These are phyloP conservation scores for Rhinoderma darwinii DNA, from an alignment of 2,113 vertebrate species.

Conservation along the genomic window DNA sequence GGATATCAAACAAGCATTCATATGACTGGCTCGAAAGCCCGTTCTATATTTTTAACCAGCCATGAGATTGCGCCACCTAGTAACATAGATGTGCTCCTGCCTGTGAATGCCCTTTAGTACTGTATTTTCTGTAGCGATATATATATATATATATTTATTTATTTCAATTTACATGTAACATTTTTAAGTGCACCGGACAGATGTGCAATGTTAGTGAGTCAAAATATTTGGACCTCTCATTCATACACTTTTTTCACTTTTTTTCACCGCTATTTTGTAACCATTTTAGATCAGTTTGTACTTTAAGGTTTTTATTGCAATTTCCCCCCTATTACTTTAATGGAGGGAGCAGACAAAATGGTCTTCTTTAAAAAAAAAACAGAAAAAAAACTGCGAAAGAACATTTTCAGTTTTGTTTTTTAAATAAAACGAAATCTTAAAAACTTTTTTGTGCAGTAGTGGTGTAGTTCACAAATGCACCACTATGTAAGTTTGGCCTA, in stretches of 20 bases:
- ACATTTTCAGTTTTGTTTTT: too few species aligned
- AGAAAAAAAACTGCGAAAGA: too few species aligned
- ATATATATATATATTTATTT: background rate
- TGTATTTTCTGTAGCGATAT: background rate
- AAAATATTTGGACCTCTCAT: background rate
- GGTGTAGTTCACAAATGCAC: background rate
- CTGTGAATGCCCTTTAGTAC: background rate
- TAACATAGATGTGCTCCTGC: constrained; percentile 62
- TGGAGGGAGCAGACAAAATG: background rate
- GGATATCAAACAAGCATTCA: constrained; percentile 74
- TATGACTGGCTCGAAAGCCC: constrained; percentile 67
- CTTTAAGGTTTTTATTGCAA: background rate
- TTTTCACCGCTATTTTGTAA: too few species aligned
- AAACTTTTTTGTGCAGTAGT: background rate
- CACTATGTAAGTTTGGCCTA: background rate
- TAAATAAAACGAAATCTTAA: too few species aligned
- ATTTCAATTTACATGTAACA: too few species aligned
- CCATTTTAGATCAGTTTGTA: too few species aligned
- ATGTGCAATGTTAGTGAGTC: background rate
- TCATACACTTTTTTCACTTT: background rate
- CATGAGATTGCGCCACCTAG: constrained; percentile 73
- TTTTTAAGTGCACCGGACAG: background rate
- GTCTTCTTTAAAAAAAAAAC: background rate
- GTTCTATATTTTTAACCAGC: constrained; percentile 17
- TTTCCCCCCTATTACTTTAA: background rate